A percentile compares a stretch with the other conserved stretches of the same genome.
phyloP scores from a whole-genome alignment of 2,888 invertebrate genomes.

The Amiota mariae region DNA sequence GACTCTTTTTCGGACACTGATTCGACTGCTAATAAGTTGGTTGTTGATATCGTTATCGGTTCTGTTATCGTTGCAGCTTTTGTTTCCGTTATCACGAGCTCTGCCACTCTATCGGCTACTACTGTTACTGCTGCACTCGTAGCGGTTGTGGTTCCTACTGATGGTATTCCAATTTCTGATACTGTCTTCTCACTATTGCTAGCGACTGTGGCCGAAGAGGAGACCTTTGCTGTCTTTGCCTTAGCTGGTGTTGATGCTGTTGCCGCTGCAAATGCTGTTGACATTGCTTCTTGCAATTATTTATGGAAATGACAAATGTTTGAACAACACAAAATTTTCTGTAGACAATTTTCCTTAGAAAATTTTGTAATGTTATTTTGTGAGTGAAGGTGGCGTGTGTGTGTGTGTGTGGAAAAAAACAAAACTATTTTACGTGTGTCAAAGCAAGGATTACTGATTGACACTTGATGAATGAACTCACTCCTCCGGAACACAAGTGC shows the following conservation, averaged over 20 bases:
- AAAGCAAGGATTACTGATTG: no score
- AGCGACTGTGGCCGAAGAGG: background rate
- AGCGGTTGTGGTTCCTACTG: slow-evolving; percentile 27
- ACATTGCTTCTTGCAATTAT: slow-evolving; percentile 58
- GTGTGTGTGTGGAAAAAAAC: background rate
- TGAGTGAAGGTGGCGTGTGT: no score
- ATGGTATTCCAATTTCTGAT: slow-evolving; percentile 25
- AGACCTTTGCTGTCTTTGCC: slow-evolving; percentile 34
- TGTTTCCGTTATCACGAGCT: slow-evolving; percentile 39
- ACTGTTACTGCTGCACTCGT: slow-evolving; percentile 31
- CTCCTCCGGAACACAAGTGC: no score
- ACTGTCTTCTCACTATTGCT: slow-evolving; percentile 10
- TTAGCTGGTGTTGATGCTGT: slow-evolving; percentile 26
- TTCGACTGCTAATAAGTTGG: background rate
- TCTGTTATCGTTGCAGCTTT: slow-evolving; percentile 24
- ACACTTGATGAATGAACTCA: no score
- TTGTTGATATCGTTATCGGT: slow-evolving; percentile 2
- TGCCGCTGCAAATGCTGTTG: slow-evolving; percentile 56
- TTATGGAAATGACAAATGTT: slow-evolving; percentile 58
- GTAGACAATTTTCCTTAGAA: slow-evolving; percentile 13
- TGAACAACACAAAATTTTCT: slow-evolving; percentile 18
- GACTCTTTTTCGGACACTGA: no score
- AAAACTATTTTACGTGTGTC: background rate
- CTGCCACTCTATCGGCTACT: slow-evolving; percentile 15
- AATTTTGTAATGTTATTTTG: background rate